Percentiles rank a stretch among this genome's conserved stretches.
Evolutionary conservation across 2,797 vertebrate species (phyloP).

Genomic region (Galago senegalensis): DNA sequence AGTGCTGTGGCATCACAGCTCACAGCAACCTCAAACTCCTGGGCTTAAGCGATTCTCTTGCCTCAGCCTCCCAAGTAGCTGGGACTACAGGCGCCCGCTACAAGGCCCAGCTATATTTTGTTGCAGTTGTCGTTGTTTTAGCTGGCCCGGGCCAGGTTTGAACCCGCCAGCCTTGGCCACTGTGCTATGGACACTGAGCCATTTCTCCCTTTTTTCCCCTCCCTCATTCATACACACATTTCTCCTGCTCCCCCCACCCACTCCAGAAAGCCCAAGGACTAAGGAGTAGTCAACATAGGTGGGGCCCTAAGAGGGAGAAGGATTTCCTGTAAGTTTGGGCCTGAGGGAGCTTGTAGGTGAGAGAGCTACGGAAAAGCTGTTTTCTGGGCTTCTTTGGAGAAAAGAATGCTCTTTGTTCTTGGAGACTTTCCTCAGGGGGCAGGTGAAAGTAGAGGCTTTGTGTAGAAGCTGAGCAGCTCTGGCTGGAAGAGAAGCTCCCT

Average conservation of each 20-base stretch:
- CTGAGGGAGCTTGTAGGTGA: conserved; percentile 4
- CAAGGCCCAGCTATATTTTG: too few species aligned
- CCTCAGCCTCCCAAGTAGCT: too few species aligned
- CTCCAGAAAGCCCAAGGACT: neutral
- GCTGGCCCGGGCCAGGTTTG: too few species aligned
- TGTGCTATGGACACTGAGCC: too few species aligned
- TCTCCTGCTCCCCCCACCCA: neutral
- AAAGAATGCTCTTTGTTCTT: conserved; percentile 35
- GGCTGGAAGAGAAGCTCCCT: neutral
- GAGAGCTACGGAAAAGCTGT: conserved; percentile 2
- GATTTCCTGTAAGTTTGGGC: conserved; percentile 27
- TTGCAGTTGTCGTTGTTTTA: too few species aligned
- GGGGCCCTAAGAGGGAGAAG: neutral
- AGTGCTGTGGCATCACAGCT: too few species aligned
- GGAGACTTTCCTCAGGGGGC: neutral
- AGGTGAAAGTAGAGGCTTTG: neutral
- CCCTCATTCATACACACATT: neutral
- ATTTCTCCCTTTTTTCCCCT: neutral
- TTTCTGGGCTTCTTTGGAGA: conserved; percentile 60
- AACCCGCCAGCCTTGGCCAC: too few species aligned
- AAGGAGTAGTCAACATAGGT: neutral
- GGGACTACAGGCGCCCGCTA: too few species aligned
- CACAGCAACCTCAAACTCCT: too few species aligned
- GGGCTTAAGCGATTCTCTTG: too few species aligned
- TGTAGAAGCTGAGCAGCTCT: neutral